Conservation (phyloP, 1,140 invertebrate species). For the Drosophila pectinifera region DNA sequence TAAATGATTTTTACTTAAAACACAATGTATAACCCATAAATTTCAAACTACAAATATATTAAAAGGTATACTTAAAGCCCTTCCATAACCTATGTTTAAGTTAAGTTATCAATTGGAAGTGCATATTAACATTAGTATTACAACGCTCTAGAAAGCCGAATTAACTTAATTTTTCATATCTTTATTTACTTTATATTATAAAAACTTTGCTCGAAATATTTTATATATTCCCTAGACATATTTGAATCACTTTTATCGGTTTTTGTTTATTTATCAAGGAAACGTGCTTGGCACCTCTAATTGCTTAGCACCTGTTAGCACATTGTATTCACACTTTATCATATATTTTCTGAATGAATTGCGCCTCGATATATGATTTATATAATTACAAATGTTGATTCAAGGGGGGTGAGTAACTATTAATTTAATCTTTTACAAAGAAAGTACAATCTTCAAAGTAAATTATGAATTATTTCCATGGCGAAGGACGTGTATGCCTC, state of each 20-base stretch:
- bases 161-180: background rate
- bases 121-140: background rate
- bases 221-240: too few species aligned
- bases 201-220: background rate
- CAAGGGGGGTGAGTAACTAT: background rate
- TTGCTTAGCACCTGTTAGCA: slow-evolving; percentile 6
- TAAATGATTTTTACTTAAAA: background rate
- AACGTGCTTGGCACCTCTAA: slow-evolving; percentile 20
- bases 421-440: background rate
- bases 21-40: background rate
- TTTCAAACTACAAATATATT: background rate
- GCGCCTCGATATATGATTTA: background rate
- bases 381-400: slow-evolving; percentile 3
- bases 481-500: background rate
- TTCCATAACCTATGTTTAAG: background rate
- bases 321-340: slow-evolving; percentile 7
- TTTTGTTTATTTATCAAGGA: slow-evolving; percentile 17
- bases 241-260: background rate
- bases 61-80: too few species aligned
- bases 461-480: slow-evolving; percentile 3
- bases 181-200: background rate
- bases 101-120: background rate
- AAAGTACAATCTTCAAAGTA: slow-evolving; percentile 4
- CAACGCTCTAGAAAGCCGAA: background rate
- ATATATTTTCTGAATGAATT: slow-evolving; percentile 5